Base-by-base conservation (phyloP, 2,113 vertebrate species). In the Marcusenius ussheri region DNA sequence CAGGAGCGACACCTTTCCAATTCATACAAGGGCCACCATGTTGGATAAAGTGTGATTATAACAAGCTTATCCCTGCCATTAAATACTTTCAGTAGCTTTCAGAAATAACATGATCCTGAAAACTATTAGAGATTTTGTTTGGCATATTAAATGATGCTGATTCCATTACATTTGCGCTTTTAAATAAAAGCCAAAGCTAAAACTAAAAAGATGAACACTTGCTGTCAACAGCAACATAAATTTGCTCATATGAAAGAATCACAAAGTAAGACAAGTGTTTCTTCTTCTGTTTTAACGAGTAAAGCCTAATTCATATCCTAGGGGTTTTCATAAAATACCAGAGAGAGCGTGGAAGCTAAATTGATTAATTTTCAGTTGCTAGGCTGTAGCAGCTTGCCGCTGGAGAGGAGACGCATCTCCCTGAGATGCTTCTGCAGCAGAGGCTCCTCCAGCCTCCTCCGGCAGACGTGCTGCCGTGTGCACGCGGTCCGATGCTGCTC, bases 391-490 rank as follows among this genome's bases (percentile, higher is more conserved):
- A 47, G 83, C 21, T 46, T 84, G 83, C 45, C 5, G 7, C 47
- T 47, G 39, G 83, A 84, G 83, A 84, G 45, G 74, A 80, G 35
- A 80, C 11, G 6, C 74, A 80, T 80, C 74, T 80, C 70, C 70
- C 74, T 17, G 31, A 80, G 35, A 80, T 21, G 35, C 17, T 3
- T 19, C 94, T 94, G 56, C 90, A 93, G 91, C 77, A 90, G 92
- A 90, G 58, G n/a, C 58, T 66, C 58, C 3, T 5, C 0, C 24
- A 27, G 58, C 58, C n/a, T n/a, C 58, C 21, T 3, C 24, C 10
- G 58, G 58, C n/a, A 66, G 58, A 66, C 24, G n/a, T 27, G 8
- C 58, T 62, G 5, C 8, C 24, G 24, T 11, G 2, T 9, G 24
- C n/a, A n/a, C 9, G 2, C 1, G 24, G 62, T 11, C 62, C 62